A percentile compares a stretch with the other conserved stretches of the same genome.
Conservation (phyloP, 2,888 invertebrate species). For the Beris morrisii region DNA sequence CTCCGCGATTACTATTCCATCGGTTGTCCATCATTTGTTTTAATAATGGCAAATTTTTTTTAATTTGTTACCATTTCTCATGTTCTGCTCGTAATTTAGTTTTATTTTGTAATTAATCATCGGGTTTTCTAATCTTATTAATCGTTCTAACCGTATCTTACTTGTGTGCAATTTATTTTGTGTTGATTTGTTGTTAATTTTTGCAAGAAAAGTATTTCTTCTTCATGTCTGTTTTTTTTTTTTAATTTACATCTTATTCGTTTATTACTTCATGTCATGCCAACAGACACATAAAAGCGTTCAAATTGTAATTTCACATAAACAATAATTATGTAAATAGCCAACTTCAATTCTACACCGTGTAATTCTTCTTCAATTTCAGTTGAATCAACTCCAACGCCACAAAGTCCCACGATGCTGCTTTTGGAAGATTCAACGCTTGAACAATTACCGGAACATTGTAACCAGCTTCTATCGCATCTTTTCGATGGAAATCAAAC, state of each 20-base stretch:
- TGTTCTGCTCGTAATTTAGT: too few relatives aligned
- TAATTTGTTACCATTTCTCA: too few relatives aligned
- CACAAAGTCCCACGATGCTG: constrained; percentile 26
- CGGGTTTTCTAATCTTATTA: too few relatives aligned
- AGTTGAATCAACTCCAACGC: not conserved
- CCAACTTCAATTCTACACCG: constrained; percentile 4
- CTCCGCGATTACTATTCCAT: too few relatives aligned
- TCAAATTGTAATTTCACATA: not conserved
- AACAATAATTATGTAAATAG: constrained; percentile 7
- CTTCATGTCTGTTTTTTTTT: not conserved
- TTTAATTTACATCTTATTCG: not conserved
- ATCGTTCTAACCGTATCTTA: too few relatives aligned
- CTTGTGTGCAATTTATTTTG: too few relatives aligned
- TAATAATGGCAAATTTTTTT: too few relatives aligned
- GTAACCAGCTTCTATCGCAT: constrained; percentile 43
- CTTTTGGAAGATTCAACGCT: constrained; percentile 47
- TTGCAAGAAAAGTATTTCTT: not conserved
- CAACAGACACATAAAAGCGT: constrained; percentile 7
- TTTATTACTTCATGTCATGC: constrained; percentile 5
- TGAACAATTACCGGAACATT: constrained; percentile 46
- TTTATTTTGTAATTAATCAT: too few relatives aligned
- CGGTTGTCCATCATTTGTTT: too few relatives aligned
- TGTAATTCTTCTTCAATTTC: constrained; percentile 31
- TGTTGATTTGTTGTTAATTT: too few relatives aligned
- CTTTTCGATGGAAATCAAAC: constrained; percentile 23